Conservation (phyloP, 2,113 vertebrate species). For the Ailuropoda melanoleuca region DNA sequence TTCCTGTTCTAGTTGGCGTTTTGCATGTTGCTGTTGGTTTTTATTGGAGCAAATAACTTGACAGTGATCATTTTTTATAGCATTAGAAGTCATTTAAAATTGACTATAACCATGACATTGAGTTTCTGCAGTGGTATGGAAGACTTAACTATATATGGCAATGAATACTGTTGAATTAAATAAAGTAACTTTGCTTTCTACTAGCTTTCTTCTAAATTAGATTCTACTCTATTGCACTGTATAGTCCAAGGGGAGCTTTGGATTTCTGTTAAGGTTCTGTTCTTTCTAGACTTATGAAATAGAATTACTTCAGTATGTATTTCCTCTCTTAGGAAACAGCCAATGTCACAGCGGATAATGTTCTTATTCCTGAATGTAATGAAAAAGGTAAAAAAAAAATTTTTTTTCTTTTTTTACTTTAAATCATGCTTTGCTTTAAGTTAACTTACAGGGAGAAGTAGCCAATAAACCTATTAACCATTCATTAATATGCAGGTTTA, state of each 20-base stretch:
- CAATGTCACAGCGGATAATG: background rate
- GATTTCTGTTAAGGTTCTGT: slow-evolving; percentile 11
- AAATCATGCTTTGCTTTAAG: slow-evolving; percentile 47
- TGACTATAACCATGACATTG: background rate
- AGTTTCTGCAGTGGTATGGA: background rate
- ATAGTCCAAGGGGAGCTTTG: background rate
- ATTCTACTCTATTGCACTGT: background rate
- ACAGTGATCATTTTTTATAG: background rate
- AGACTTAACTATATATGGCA: background rate
- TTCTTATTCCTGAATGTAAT: slow-evolving; percentile 34
- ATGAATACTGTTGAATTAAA: background rate
- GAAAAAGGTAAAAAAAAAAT: slow-evolving; percentile 69
- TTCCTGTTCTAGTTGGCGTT: background rate
- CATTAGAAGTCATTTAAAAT: slow-evolving; percentile 35
- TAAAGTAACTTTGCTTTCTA: background rate
- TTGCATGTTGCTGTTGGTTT: slow-evolving; percentile 17
- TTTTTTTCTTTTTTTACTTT: background rate
- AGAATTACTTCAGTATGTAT: slow-evolving; percentile 1
- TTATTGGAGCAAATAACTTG: slow-evolving; percentile 45
- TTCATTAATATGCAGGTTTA: slow-evolving; percentile 69
- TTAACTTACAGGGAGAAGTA: slow-evolving; percentile 59
- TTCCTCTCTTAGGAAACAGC: slow-evolving; percentile 65
- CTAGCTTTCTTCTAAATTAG: slow-evolving; percentile 24
- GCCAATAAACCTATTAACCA: background rate
- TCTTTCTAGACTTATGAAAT: slow-evolving; percentile 43